These are phyloP conservation scores for Pocota personata DNA, from an alignment of 2,888 invertebrate species.

Conservation along the genomic window DNA sequence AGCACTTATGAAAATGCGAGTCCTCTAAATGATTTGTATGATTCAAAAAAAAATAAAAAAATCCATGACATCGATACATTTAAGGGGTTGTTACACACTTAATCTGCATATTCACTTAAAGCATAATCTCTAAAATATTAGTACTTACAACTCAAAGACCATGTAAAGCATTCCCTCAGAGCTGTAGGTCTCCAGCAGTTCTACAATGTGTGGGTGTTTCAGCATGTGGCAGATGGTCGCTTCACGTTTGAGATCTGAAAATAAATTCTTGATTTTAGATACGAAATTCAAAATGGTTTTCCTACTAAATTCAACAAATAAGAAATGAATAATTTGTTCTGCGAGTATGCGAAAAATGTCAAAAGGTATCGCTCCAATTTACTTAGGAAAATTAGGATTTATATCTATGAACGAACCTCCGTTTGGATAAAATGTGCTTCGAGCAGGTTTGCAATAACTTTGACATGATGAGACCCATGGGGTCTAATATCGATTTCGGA, in stretches of 20 bases:
- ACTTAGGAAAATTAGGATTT: constrained; percentile 43
- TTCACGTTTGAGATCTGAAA: constrained; percentile 97
- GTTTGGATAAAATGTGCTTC: constrained; percentile 24
- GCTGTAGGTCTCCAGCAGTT: constrained; percentile 98
- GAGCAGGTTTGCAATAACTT: constrained; percentile 33
- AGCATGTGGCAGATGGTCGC: constrained; percentile 99
- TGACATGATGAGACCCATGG: constrained; percentile 20
- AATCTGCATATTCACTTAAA: constrained; percentile 23
- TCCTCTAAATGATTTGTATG: constrained; percentile 16
- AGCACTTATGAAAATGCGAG: constrained; percentile 37
- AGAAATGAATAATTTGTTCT: constrained; percentile 11
- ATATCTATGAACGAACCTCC: not conserved
- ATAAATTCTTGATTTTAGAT: constrained; percentile 16
- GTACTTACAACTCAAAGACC: constrained; percentile 99
- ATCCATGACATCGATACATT: constrained; percentile 12
- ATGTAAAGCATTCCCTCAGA: constrained; percentile 99
- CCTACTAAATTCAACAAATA: not conserved
- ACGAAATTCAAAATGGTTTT: not conserved
- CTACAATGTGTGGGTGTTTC: constrained; percentile 99
- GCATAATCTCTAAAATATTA: constrained; percentile 20
- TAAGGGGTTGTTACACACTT: constrained; percentile 25
- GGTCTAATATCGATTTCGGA: constrained; percentile 59
- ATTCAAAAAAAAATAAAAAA: not conserved
- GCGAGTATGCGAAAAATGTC: constrained; percentile 5
- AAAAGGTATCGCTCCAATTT: constrained; percentile 43